Evolutionary conservation across 2,888 invertebrate species (phyloP).

Genomic region (Hesperia comma): DNA sequence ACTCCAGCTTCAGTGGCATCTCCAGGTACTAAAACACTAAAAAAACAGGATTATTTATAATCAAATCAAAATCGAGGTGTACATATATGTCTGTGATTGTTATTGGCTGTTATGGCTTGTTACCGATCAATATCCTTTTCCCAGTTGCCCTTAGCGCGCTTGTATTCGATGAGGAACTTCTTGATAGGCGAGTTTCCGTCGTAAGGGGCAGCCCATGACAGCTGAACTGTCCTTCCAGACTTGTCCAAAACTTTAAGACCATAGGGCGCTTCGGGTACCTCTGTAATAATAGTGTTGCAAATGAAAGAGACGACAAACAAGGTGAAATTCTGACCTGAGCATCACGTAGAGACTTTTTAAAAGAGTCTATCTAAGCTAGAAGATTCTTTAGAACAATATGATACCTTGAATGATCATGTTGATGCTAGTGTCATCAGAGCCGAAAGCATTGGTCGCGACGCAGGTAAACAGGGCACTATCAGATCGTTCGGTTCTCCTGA

Average conservation of each 20-base stretch:
- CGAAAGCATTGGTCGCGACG: slow-evolving; percentile 96
- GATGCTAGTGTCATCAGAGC: slow-evolving; percentile 97
- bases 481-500: slow-evolving; percentile 93
- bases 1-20: slow-evolving; percentile 95
- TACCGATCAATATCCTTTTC: slow-evolving; percentile 91
- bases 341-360: neutral
- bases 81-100: neutral
- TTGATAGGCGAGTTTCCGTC: slow-evolving; percentile 96
- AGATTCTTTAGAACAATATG: neutral
- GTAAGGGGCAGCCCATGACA: slow-evolving; percentile 96
- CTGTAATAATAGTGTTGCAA: slow-evolving; percentile 69
- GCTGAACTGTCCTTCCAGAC: slow-evolving; percentile 94
- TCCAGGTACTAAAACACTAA: slow-evolving; percentile 93
- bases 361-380: neutral
- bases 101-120: neutral
- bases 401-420: slow-evolving; percentile 96
- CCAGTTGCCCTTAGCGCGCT: slow-evolving; percentile 88
- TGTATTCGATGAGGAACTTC: slow-evolving; percentile 95
- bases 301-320: neutral
- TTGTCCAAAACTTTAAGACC: slow-evolving; percentile 95
- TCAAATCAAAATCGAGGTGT: too few species aligned
- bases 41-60: slow-evolving; percentile 3
- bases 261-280: slow-evolving; percentile 95
- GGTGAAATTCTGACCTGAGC: neutral
- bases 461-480: slow-evolving; percentile 96